These are phyloP conservation scores for Emydocephalus ijimae DNA, from an alignment of 2,113 vertebrate species.

Conservation along the genomic window DNA sequence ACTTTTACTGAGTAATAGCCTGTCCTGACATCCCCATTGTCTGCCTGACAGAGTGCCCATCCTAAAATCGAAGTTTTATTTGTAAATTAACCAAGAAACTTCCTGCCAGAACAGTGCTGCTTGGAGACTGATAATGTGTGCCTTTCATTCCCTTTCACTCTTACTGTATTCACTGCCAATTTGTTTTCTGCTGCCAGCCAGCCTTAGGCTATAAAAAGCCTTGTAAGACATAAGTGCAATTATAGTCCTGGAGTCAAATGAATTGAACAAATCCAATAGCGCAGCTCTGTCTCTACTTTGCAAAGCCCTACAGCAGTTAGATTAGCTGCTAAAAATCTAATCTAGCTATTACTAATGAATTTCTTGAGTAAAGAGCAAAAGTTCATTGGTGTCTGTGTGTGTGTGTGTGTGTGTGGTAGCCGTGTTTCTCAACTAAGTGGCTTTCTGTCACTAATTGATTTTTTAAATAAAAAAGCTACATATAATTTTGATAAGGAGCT, in stretches of 20 bases:
- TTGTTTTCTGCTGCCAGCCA: conserved; percentile 82
- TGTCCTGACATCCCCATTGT: conserved; percentile 78
- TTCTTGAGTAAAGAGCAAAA: conserved; percentile 77
- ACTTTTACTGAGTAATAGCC: conserved; percentile 79
- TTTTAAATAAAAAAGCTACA: conserved; percentile 1
- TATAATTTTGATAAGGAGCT: conserved; percentile 66
- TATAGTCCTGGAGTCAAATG: conserved; percentile 90
- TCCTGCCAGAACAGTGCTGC: conserved; percentile 83
- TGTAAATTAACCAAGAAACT: conserved; percentile 94
- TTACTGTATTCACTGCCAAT: conserved; percentile 81
- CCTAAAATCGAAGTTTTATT: conserved; percentile 94
- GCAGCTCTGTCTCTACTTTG: conserved; percentile 78
- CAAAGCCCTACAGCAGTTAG: conserved; percentile 82
- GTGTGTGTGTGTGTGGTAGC: conserved; percentile 20
- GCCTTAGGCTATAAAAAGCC: conserved; percentile 81
- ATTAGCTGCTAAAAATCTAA: conserved; percentile 83
- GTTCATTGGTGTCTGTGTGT: conserved; percentile 71
- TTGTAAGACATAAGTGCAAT: conserved; percentile 88
- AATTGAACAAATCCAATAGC: conserved; percentile 83
- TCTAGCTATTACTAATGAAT: conserved; percentile 79
- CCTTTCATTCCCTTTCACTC: conserved; percentile 83
- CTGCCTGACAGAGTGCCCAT: conserved; percentile 76
- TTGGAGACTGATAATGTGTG: conserved; percentile 86
- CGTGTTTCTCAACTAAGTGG: conserved; percentile 75
- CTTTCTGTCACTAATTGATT: conserved; percentile 55